Percentiles rank a stretch among this genome's conserved stretches.
Conservation (phyloP, 2,797 vertebrate species). For the Pangasius larnaudii region DNA sequence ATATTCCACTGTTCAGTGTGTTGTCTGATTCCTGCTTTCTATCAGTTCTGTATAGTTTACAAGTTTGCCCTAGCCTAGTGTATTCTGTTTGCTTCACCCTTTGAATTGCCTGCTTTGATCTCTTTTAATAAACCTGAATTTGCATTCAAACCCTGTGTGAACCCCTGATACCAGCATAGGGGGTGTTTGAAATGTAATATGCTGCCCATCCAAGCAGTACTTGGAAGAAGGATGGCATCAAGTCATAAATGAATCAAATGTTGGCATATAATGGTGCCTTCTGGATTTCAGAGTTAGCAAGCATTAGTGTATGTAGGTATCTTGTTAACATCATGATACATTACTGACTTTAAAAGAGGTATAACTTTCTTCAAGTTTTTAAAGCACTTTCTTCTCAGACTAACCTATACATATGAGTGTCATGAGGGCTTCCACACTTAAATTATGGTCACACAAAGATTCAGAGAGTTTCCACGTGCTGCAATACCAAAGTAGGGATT, state of each 20-base stretch:
- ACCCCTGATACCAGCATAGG: not conserved
- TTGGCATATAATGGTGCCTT: not conserved
- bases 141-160: not conserved
- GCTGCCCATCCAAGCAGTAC: not conserved
- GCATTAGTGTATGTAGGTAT: too few species aligned
- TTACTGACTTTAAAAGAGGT: too few species aligned
- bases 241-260: slow-evolving; percentile 1
- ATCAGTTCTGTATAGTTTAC: not conserved
- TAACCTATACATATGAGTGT: too few species aligned
- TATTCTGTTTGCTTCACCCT: not conserved
- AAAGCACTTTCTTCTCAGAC: too few species aligned
- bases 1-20: not conserved
- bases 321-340: not conserved
- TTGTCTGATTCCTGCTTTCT: not conserved
- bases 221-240: not conserved
- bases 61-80: not conserved
- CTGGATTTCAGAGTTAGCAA: not conserved
- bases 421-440: too few species aligned
- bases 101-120: not conserved
- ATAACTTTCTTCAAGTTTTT: too few species aligned
- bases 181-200: not conserved
- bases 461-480: too few species aligned
- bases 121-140: not conserved
- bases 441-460: too few species aligned
- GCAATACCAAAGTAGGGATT: too few species aligned